Base-by-base conservation (phyloP, 2,797 vertebrate species). In the Helarctos malayanus region DNA sequence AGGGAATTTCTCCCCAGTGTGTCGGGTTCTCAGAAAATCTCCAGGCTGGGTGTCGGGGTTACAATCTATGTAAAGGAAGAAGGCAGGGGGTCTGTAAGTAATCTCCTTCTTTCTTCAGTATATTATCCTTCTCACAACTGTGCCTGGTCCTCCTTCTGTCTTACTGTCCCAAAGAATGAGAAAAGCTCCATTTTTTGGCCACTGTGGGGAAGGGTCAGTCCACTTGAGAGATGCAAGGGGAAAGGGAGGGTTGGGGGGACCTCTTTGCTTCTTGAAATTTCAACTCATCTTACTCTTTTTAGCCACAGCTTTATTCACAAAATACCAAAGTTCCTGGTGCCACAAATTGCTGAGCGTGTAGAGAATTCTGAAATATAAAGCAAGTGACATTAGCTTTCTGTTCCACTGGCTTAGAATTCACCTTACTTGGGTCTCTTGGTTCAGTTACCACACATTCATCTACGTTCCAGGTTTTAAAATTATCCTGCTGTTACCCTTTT, bases 201-300 rank as follows among this genome's bases (percentile, higher is more conserved):
- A 14, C n/a, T 18, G 10, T 57, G 10, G 13, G 29, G 16, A 76
- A 89, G 47, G 11, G 9, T 15, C 63, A 21, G 18, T 18, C 35
- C 3, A 29, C 5, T 19, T 27, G 21, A 47, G 4, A 86, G 61
- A n/a, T 52, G 49, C n/a, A 27, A 73, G 35, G 9, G 23, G 57
- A 21, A 21, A 13, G 29, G 2, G 82, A 9, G 18, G 3, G 5
- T 38, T 29, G n/a, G 38, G 3, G 35, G 9, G 38, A 45, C 15
- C 23, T 63, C n/a, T 3, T 9, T 80, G 65, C 68, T 85, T 87
- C 92, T 93, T 91, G 25, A 41, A 76, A 38, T 96, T 89, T 86
- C 91, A 45, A 59, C 65, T 86, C 69, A 85, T 41, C 10, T 19
- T 82, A 12, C 16, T 75, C 4, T 38, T 91, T 89, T 85, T 25